Base-by-base conservation (phyloP, 1,140 invertebrate species). In the Drosophila kikkawai region DNA sequence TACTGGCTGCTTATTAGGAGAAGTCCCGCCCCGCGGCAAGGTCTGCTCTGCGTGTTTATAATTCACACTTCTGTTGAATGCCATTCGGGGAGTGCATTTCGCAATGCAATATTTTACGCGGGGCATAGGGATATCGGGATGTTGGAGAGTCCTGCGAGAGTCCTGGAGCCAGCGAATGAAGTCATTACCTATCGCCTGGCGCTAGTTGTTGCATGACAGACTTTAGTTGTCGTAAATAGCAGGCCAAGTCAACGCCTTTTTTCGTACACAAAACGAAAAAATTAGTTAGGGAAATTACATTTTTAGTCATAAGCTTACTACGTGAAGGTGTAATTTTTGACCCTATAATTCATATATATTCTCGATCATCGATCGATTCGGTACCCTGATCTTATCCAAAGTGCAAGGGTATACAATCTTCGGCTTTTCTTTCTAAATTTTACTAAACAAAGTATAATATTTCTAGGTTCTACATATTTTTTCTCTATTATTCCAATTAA, bases 31-130 rank as follows among this genome's bases (percentile, higher is more conserved):
- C 48, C 48, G 47, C 48, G 74, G 83, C 66, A 42, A 39, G 51
- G 66, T 59, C 85, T 83, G 83, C 83, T 59, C 80, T 83, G 83
- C 83, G 83, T 87, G 83, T 83, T 88, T 88, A 80, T 88, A 87
- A 87, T 88, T 87, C 80, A 87, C 83, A 87, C 83, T 87, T 87
- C 53, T 80, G 48, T 64, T 83, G 76, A 87, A 86, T 71, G 82
- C 48, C 73, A 51, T 12, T 67, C 63, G 61, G 45, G 47, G 74
- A 77, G 56, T 77, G 75, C 75, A 77, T 77, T 77, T 66, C 74
- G 42, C 63, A 77, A 67, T 77, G 74, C 64, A 77, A 41, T 77
- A 67, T 77, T 48, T 50, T 39, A 29, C 5, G 26, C 4, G 41
- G 51, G 36, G 13, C 42, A 51, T 2, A 15, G 60, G 26, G 15